These are phyloP conservation scores for Cyanoderma ruficeps DNA, from an alignment of 2,113 vertebrate genomes.

Conservation along the genomic window DNA sequence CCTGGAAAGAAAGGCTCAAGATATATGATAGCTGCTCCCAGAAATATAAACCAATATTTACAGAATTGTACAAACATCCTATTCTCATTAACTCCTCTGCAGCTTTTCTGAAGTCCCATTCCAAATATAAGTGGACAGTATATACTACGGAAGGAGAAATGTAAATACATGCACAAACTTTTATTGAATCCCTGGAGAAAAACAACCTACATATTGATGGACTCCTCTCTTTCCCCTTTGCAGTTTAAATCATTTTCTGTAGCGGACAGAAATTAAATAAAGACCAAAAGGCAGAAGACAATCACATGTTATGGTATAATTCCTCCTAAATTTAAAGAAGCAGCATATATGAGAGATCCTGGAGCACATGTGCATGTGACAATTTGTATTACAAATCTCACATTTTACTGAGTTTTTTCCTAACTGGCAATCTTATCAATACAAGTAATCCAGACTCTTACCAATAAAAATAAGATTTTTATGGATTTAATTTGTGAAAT, in stretches of 20 bases:
- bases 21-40: constrained; percentile 48
- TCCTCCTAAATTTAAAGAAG: background rate
- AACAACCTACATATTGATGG: constrained; percentile 21
- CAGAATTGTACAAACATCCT: constrained; percentile 68
- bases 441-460: background rate
- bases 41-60: constrained; percentile 71
- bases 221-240: background rate
- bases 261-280: constrained; percentile 7
- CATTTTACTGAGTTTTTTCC: background rate
- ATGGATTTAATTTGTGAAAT: background rate
- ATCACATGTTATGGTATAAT: background rate
- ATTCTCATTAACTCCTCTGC: constrained; percentile 63
- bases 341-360: background rate
- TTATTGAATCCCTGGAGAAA: constrained; percentile 48
- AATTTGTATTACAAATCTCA: background rate
- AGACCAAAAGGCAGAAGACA: background rate
- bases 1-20: constrained; percentile 31
- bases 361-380: background rate
- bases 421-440: background rate
- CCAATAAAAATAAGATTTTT: background rate
- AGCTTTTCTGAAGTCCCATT: constrained; percentile 37
- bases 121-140: constrained; percentile 59
- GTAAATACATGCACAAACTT: constrained; percentile 61
- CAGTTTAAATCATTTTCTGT: constrained; percentile 8
- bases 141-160: constrained; percentile 50